These are phyloP conservation scores for Enteromius treurensis DNA, from an alignment of 2,797 vertebrate genomes.

Conservation along the genomic window DNA sequence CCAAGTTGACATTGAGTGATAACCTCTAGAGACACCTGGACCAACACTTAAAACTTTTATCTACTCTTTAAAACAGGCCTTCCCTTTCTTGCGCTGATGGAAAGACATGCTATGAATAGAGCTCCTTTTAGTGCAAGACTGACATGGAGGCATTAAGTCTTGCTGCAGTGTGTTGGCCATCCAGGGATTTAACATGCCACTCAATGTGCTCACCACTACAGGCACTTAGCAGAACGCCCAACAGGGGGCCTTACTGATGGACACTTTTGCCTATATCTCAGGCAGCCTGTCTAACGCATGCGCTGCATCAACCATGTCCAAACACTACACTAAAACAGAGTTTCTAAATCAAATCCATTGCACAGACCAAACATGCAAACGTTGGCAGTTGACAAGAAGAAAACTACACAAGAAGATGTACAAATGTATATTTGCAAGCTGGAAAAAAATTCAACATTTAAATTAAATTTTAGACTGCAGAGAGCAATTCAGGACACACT, in stretches of 20 bases:
- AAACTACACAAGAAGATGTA: not conserved
- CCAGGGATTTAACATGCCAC: slow-evolving; percentile 23
- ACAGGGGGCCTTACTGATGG: slow-evolving; percentile 34
- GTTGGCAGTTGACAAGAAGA: not conserved
- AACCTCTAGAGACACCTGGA: slow-evolving; percentile 16
- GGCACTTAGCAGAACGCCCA: slow-evolving; percentile 41
- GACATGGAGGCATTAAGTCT: slow-evolving; percentile 21
- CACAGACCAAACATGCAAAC: not conserved
- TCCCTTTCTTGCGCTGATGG: slow-evolving; percentile 20
- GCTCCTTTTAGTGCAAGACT: slow-evolving; percentile 29
- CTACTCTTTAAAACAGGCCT: slow-evolving; percentile 28
- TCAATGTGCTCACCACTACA: slow-evolving; percentile 15
- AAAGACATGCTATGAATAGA: slow-evolving; percentile 33
- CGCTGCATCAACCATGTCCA: not conserved
- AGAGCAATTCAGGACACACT: not conserved
- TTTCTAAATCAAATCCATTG: not conserved
- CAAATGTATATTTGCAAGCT: not conserved
- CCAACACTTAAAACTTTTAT: slow-evolving; percentile 22
- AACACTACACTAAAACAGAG: not conserved
- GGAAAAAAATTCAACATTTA: not conserved
- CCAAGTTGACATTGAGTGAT: not conserved
- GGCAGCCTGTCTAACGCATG: slow-evolving; percentile 24
- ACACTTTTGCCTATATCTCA: slow-evolving; percentile 23
- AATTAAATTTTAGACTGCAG: not conserved
- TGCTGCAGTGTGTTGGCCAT: slow-evolving; percentile 14